Evolutionary conservation across 2,113 vertebrate genomes (phyloP).

Genomic region (Dolichotis patagonum): DNA sequence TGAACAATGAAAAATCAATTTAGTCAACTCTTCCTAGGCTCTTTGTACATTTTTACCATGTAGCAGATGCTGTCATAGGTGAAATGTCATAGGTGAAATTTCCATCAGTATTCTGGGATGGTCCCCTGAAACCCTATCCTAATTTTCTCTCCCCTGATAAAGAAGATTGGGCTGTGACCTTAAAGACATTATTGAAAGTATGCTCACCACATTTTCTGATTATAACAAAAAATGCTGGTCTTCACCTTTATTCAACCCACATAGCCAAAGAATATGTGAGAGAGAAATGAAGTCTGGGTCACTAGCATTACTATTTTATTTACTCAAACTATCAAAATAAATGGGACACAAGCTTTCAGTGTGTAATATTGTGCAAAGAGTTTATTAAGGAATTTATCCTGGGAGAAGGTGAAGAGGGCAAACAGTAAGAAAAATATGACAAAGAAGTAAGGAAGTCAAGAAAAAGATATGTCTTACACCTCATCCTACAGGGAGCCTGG

Average conservation of each 20-base stretch:
- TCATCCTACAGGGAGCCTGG: neutral
- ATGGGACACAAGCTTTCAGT: neutral
- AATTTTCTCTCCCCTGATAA: neutral
- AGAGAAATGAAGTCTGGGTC: neutral
- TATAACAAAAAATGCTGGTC: neutral
- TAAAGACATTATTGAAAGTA: neutral
- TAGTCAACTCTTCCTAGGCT: neutral
- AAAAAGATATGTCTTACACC: neutral
- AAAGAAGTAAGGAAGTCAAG: neutral
- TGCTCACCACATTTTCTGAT: neutral
- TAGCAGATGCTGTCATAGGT: neutral
- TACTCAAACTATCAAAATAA: neutral
- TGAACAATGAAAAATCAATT: neutral
- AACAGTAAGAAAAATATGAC: neutral
- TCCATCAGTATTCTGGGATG: neutral
- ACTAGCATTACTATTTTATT: neutral
- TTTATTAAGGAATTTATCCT: neutral
- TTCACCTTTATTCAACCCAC: neutral
- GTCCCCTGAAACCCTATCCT: neutral
- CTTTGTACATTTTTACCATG: neutral
- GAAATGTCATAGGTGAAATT: neutral
- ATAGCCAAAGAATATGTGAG: neutral
- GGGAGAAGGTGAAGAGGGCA: neutral
- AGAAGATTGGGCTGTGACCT: neutral
- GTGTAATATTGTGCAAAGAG: neutral